Evolutionary conservation across 2,797 vertebrate genomes (phyloP).

Genomic region (Alectoris magna): DNA sequence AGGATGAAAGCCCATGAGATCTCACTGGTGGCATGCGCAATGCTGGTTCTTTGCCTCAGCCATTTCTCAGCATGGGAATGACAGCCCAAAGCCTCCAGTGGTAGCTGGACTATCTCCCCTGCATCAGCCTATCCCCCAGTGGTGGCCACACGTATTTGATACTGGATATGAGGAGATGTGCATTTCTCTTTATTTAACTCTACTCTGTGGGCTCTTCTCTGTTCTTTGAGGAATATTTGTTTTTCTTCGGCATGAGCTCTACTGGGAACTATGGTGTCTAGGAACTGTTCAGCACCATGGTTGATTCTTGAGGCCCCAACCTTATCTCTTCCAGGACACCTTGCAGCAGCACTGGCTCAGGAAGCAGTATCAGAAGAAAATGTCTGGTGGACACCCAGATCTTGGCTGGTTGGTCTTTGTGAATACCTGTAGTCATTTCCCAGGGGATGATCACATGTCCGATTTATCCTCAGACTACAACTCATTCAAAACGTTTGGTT

Average conservation of each 20-base stretch:
- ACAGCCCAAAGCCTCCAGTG: neutral
- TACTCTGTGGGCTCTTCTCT: neutral
- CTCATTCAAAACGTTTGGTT: neutral
- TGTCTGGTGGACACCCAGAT: neutral
- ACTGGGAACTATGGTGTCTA: neutral
- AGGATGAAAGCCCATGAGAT: neutral
- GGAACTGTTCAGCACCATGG: neutral
- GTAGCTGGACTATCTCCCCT: neutral
- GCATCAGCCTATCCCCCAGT: neutral
- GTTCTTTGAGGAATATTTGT: neutral
- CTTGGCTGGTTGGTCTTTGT: neutral
- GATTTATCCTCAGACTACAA: neutral
- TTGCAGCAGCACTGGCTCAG: rapidly evolving
- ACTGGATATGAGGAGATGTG: neutral
- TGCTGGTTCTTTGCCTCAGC: neutral
- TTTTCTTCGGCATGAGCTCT: neutral
- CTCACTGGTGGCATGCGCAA: neutral
- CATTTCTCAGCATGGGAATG: neutral
- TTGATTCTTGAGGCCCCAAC: neutral
- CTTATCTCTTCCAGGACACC: neutral
- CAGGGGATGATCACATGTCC: rapidly evolving
- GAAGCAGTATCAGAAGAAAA: neutral
- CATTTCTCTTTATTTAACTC: neutral
- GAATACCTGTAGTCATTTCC: neutral
- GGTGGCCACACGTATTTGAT: neutral